phyloP scores from a whole-genome alignment of 2,888 invertebrate species.

The Tipula helvola region DNA sequence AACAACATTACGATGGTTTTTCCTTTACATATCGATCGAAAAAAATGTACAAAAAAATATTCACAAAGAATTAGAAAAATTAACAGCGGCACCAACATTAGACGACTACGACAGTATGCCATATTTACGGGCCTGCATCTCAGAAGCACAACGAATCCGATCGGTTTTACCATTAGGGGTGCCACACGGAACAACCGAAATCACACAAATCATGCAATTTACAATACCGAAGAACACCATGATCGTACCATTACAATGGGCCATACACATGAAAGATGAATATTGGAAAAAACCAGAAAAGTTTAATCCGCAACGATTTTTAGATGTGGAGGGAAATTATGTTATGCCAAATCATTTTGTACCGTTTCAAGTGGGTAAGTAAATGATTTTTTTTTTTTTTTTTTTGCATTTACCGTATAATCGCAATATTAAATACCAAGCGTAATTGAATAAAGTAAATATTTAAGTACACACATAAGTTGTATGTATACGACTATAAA shows the following conservation, averaged over 20 bases:
- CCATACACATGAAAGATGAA: slow-evolving; percentile 57
- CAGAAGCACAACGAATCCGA: slow-evolving; percentile 66
- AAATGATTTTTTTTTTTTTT: background rate
- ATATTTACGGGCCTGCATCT: slow-evolving; percentile 58
- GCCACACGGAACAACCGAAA: slow-evolving; percentile 60
- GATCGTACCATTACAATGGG: slow-evolving; percentile 73
- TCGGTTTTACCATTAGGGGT: slow-evolving; percentile 73
- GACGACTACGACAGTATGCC: slow-evolving; percentile 44
- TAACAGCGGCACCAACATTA: slow-evolving; percentile 33
- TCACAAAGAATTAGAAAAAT: slow-evolving; percentile 26
- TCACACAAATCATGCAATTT: slow-evolving; percentile 46
- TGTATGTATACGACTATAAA: background rate
- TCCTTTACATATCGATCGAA: slow-evolving; percentile 61
- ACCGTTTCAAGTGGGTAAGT: slow-evolving; percentile 69
- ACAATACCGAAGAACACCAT: slow-evolving; percentile 53
- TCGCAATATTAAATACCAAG: background rate
- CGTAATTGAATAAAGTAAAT: background rate
- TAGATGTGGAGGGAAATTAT: slow-evolving; percentile 48
- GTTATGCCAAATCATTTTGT: slow-evolving; percentile 56
- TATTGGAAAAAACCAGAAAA: slow-evolving; percentile 54
- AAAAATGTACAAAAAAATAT: slow-evolving; percentile 47
- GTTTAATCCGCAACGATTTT: slow-evolving; percentile 57
- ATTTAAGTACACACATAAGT: background rate
- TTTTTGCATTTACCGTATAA: slow-evolving; percentile 1
- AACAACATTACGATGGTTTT: slow-evolving; percentile 67